Percentiles rank a stretch among this genome's conserved stretches.
Evolutionary conservation across 2,113 vertebrate genomes (phyloP).

Genomic region (Crocuta crocuta): DNA sequence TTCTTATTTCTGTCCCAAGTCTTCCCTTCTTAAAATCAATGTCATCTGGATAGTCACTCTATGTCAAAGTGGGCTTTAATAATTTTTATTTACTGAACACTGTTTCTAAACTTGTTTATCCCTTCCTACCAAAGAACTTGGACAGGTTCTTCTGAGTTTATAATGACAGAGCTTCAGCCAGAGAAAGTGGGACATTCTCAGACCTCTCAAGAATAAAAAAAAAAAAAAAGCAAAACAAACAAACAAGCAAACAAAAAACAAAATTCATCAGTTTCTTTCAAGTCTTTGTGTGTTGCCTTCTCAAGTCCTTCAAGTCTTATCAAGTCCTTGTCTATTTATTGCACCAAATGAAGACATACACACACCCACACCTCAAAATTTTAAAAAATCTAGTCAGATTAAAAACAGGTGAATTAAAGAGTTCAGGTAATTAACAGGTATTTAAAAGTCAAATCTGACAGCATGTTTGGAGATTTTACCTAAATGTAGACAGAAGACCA

Average conservation of each 20-base stretch:
- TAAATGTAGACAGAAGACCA: too few relatives aligned
- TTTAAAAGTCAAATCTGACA: conserved; percentile 8
- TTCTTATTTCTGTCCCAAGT: not conserved
- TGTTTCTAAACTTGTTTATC: not conserved
- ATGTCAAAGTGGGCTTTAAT: not conserved
- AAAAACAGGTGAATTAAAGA: not conserved
- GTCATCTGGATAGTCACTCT: not conserved
- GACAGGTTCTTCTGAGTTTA: not conserved
- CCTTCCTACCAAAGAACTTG: not conserved
- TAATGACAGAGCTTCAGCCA: not conserved
- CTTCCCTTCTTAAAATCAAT: not conserved
- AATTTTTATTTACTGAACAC: not conserved
- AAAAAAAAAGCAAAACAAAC: not conserved
- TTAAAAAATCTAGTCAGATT: not conserved
- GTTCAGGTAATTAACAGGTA: not conserved
- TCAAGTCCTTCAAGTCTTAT: not conserved
- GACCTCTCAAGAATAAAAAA: not conserved
- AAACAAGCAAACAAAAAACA: conserved; percentile 30
- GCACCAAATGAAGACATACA: not conserved
- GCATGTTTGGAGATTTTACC: too few relatives aligned
- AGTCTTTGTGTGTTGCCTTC: not conserved
- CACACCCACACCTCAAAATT: not conserved
- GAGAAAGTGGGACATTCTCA: too few relatives aligned
- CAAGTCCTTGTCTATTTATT: not conserved
- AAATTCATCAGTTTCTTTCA: not conserved